Conservation (phyloP, 35 echinoderm and acorn worm species). For the Amphiura filiformis region DNA sequence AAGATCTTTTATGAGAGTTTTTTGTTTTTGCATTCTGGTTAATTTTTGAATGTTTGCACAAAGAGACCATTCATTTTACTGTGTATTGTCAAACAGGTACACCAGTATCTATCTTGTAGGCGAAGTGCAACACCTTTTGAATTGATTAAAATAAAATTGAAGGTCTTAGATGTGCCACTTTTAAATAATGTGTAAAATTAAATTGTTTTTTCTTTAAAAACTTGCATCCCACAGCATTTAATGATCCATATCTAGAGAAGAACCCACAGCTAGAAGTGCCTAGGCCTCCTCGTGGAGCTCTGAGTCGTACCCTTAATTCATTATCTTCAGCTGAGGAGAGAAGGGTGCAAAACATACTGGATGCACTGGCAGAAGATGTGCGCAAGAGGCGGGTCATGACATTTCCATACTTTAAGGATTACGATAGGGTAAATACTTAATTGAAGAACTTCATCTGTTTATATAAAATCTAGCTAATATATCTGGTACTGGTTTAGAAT, state of each 20-base stretch:
- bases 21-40: too few species aligned
- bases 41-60: too few species aligned
- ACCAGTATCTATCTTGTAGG: too few species aligned
- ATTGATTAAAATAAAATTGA: too few species aligned
- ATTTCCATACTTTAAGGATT: constrained; percentile 90
- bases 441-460: not conserved
- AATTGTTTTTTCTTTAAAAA: too few species aligned
- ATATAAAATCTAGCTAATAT: not conserved
- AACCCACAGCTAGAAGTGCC: constrained; percentile 77
- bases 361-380: constrained; percentile 52
- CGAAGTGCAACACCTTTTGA: too few species aligned
- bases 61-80: too few species aligned
- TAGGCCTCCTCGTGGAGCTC: constrained; percentile 72
- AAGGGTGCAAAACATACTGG: constrained; percentile 47
- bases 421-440: constrained; percentile 90
- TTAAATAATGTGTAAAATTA: too few species aligned
- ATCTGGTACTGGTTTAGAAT: not conserved
- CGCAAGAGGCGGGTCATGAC: constrained; percentile 77
- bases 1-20: too few species aligned
- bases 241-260: constrained; percentile 93
- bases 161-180: too few species aligned
- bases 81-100: too few species aligned
- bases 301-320: constrained; percentile 67
- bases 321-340: constrained; percentile 38
- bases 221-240: constrained; percentile 72